Conservation (phyloP, 2,113 vertebrate species). For the Tragulus kanchil region DNA sequence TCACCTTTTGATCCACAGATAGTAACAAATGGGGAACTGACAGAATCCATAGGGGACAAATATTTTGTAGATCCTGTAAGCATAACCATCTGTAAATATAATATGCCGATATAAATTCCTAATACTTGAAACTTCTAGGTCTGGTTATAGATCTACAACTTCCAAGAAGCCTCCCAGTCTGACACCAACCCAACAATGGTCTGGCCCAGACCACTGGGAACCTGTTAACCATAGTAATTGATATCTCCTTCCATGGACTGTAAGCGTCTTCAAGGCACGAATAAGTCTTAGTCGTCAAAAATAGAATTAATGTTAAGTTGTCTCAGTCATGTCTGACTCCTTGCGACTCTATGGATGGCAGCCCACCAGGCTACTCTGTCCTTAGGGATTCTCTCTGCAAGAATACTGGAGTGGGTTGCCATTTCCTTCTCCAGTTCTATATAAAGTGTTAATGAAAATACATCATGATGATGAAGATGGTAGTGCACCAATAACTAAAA, state of each 20-base stretch:
- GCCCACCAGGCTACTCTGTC: too few species aligned
- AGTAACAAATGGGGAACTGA: not conserved
- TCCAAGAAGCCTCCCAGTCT: not conserved
- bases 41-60: not conserved
- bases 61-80: not conserved
- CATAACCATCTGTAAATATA: not conserved
- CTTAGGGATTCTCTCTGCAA: too few species aligned
- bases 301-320: too few species aligned
- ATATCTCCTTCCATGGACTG: not conserved
- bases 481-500: not conserved
- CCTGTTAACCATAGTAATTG: not conserved
- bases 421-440: not conserved
- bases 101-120: not conserved
- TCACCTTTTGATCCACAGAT: not conserved
- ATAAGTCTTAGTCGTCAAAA: too few species aligned
- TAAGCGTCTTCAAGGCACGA: conserved; percentile 46
- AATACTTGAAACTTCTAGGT: not conserved
- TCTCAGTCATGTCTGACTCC: too few species aligned
- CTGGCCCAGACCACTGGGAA: not conserved
- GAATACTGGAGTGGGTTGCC: too few species aligned
- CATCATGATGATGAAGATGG: not conserved
- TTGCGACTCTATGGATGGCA: too few species aligned
- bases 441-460: not conserved
- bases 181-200: not conserved
- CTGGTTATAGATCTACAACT: not conserved